A percentile compares a stretch with the other conserved stretches of the same genome.
Evolutionary conservation across 2,797 vertebrate genomes (phyloP).

Genomic region (Pterois miles): DNA sequence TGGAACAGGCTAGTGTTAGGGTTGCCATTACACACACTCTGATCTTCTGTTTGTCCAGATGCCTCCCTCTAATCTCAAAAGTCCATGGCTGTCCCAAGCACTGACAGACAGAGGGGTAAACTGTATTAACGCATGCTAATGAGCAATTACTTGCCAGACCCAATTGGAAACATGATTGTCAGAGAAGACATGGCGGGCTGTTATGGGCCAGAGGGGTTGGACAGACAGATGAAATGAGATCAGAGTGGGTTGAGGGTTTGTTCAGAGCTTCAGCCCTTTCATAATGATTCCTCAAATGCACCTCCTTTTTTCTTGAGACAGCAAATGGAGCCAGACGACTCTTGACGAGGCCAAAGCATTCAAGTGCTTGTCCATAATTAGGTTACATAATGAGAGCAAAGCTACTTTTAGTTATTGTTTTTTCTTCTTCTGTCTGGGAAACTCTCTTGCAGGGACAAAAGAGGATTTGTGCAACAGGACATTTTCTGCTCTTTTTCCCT

Average conservation of each 20-base stretch:
- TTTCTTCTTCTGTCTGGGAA: not conserved
- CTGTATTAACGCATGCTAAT: slow-evolving; percentile 74
- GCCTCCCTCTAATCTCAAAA: slow-evolving; percentile 45
- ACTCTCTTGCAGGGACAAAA: slow-evolving; percentile 14
- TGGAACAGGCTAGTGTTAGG: not conserved
- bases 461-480: slow-evolving; percentile 37
- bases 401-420: slow-evolving; percentile 37
- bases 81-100: slow-evolving; percentile 28
- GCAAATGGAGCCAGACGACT: slow-evolving; percentile 33
- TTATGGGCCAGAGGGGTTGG: slow-evolving; percentile 33
- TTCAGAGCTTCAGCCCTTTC: slow-evolving; percentile 47
- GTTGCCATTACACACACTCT: not conserved
- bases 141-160: slow-evolving; percentile 77
- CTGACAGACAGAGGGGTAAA: slow-evolving; percentile 79
- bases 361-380: slow-evolving; percentile 39
- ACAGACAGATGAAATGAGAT: slow-evolving; percentile 25
- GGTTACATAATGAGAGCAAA: slow-evolving; percentile 40
- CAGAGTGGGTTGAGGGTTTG: slow-evolving; percentile 31
- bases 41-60: slow-evolving; percentile 56
- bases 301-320: slow-evolving; percentile 31
- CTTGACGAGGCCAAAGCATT: slow-evolving; percentile 37
- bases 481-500: slow-evolving; percentile 35
- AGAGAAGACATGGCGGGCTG: slow-evolving; percentile 39
- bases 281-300: slow-evolving; percentile 68
- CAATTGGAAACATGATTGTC: slow-evolving; percentile 66